Conservation (phyloP, 2,113 vertebrate species). For the Sturnus vulgaris region DNA sequence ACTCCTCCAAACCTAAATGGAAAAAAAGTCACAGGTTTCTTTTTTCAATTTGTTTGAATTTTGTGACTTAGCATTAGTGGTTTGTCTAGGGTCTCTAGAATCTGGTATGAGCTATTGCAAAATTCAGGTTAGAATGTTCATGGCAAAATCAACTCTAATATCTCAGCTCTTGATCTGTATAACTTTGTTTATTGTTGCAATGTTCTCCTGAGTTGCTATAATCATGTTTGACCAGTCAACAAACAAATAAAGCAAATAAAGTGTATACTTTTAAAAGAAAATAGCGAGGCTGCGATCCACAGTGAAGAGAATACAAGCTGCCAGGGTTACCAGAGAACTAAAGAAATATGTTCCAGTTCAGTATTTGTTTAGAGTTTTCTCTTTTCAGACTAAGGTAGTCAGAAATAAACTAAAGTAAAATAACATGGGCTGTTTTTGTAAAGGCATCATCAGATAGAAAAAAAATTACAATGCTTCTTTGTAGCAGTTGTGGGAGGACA, state of each 20-base stretch:
- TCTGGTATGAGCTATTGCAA: not conserved
- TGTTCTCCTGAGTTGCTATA: not conserved
- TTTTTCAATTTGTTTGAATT: not conserved
- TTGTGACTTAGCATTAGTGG: not conserved
- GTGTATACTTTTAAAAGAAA: not conserved
- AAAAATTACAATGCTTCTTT: not conserved
- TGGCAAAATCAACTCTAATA: not conserved
- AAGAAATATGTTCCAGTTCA: not conserved
- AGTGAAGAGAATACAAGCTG: not conserved
- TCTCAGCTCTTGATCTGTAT: not conserved
- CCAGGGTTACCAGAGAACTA: not conserved
- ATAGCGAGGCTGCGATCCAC: not conserved
- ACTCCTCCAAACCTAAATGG: not conserved
- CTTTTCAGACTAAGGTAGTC: not conserved
- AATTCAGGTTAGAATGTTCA: not conserved
- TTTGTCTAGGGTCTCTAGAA: not conserved
- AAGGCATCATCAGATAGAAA: not conserved
- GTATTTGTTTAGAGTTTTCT: not conserved
- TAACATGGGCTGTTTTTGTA: not conserved
- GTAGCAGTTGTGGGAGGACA: not conserved
- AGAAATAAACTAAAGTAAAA: not conserved
- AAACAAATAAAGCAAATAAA: not conserved
- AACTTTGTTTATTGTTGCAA: not conserved
- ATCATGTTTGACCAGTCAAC: not conserved
- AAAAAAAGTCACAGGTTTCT: not conserved